Evolutionary conservation across 1,140 invertebrate genomes (phyloP).

Genomic region (Formica selysi): DNA sequence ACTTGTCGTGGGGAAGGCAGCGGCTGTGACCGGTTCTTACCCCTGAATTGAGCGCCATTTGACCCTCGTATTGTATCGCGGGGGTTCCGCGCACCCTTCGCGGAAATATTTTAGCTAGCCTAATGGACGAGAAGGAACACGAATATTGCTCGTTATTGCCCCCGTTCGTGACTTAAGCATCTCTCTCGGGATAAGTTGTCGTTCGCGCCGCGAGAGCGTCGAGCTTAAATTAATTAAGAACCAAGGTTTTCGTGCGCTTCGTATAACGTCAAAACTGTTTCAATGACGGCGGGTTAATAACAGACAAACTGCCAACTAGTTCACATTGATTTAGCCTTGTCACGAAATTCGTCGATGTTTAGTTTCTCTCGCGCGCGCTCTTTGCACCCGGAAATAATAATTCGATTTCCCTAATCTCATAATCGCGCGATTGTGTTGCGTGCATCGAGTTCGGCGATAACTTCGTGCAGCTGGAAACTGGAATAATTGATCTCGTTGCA

Average conservation of each 20-base stretch:
- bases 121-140: background rate
- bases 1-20: slow-evolving; percentile 31
- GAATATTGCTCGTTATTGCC: background rate
- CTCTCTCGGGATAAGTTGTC: background rate
- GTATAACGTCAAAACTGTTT: background rate
- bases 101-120: slow-evolving; percentile 29
- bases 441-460: slow-evolving; percentile 46
- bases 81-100: background rate
- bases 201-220: background rate
- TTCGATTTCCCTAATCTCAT: slow-evolving; percentile 50
- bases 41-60: slow-evolving; percentile 30
- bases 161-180: slow-evolving; percentile 2
- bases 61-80: background rate
- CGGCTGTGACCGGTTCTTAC: slow-evolving; percentile 39
- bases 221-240: background rate
- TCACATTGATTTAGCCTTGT: slow-evolving; percentile 32
- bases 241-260: background rate
- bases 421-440: slow-evolving; percentile 42
- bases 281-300: background rate
- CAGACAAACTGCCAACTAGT: background rate
- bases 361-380: slow-evolving; percentile 24
- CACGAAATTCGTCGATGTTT: slow-evolving; percentile 41
- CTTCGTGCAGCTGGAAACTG: slow-evolving; percentile 50
- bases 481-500: slow-evolving; percentile 58
- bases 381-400: slow-evolving; percentile 55